phyloP scores from a whole-genome alignment of 1,140 invertebrate species.

The Vanessa atalanta region DNA sequence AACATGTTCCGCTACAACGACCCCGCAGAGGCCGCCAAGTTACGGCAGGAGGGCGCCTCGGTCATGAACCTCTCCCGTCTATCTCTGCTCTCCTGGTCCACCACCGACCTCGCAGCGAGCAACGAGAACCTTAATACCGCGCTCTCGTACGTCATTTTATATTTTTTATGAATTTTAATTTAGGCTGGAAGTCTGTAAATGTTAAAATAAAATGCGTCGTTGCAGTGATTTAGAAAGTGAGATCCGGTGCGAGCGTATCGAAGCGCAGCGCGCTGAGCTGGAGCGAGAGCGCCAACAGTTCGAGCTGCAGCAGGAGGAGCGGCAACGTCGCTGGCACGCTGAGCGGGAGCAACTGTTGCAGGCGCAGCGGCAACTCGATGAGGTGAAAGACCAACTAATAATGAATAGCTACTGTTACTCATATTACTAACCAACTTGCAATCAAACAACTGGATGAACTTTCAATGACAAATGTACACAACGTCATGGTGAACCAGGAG shows the following conservation, averaged over 20 bases:
- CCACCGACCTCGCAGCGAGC: conserved; percentile 90
- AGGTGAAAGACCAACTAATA: conserved; percentile 65
- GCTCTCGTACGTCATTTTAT: conserved; percentile 53
- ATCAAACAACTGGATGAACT: too few species aligned
- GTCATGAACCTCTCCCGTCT: conserved; percentile 89
- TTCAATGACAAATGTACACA: too few species aligned
- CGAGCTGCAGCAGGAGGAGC: conserved; percentile 73
- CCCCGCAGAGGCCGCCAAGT: conserved; percentile 92
- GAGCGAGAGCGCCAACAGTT: conserved; percentile 80
- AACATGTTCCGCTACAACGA: conserved; percentile 97
- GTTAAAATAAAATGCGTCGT: not conserved
- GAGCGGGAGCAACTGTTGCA: conserved; percentile 72
- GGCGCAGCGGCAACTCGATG: conserved; percentile 82
- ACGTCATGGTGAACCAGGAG: conserved; percentile 57
- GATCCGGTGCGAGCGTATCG: conserved; percentile 78
- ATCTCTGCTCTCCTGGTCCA: conserved; percentile 92
- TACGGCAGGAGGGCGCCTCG: conserved; percentile 86
- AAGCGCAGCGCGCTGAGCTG: conserved; percentile 78
- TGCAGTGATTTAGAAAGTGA: conserved; percentile 75
- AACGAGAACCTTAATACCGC: conserved; percentile 84
- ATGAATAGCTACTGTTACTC: not conserved
- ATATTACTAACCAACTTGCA: too few species aligned
- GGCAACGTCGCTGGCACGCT: conserved; percentile 69
- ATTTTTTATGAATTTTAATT: too few species aligned
- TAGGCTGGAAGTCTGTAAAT: too few species aligned